Evolutionary conservation across 2,113 vertebrate genomes (phyloP).

Genomic region (Centropus unirufus): DNA sequence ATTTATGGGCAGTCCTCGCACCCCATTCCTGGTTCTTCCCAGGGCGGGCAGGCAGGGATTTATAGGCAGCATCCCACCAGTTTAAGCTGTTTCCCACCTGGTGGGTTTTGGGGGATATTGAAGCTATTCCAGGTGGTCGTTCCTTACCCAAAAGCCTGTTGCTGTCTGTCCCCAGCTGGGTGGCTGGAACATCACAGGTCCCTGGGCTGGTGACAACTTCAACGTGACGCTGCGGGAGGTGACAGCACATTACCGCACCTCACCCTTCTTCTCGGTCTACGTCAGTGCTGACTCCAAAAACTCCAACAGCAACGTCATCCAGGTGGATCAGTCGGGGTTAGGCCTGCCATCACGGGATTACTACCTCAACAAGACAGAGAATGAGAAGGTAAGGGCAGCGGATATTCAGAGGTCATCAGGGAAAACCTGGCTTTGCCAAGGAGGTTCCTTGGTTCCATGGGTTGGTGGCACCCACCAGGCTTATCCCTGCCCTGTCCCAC

Average conservation of each 20-base stretch:
- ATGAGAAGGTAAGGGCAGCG: constrained; percentile 84
- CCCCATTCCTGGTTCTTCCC: not conserved
- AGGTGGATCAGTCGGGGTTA: constrained; percentile 94
- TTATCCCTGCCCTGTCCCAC: not conserved
- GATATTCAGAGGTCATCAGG: accelerated
- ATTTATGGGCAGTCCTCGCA: not conserved
- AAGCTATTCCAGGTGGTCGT: not conserved
- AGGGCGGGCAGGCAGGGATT: not conserved
- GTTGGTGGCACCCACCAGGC: not conserved
- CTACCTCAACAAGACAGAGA: constrained; percentile 96
- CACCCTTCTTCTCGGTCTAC: constrained; percentile 93
- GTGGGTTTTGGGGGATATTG: not conserved
- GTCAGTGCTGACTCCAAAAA: constrained; percentile 95
- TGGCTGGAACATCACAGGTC: constrained; percentile 88
- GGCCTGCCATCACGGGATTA: constrained; percentile 92
- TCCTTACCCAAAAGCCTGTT: not conserved
- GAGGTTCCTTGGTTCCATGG: accelerated
- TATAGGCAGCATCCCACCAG: not conserved
- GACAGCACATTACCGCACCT: constrained; percentile 85
- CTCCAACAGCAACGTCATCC: constrained; percentile 95
- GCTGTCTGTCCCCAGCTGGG: constrained; percentile 81
- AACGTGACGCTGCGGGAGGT: constrained; percentile 86
- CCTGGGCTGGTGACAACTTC: constrained; percentile 88
- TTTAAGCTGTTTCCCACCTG: not conserved
- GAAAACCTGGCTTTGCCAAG: not conserved